These are phyloP conservation scores for Pogonus chalceus DNA, from an alignment of 1,140 invertebrate species.

Conservation along the genomic window DNA sequence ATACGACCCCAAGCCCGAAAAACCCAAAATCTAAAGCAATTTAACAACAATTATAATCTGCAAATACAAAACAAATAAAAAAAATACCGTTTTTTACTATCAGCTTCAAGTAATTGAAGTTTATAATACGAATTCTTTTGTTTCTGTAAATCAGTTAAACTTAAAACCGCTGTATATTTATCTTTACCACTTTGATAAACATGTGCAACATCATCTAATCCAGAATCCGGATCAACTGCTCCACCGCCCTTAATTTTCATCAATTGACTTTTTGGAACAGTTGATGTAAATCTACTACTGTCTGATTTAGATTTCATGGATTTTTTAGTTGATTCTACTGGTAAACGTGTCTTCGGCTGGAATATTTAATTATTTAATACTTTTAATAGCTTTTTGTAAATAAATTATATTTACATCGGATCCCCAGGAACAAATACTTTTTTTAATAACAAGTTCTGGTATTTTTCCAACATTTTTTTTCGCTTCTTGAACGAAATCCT, in stretches of 20 bases:
- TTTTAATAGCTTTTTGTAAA: not conserved
- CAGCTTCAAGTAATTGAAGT: slow-evolving; percentile 76
- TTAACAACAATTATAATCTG: not conserved
- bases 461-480: slow-evolving; percentile 44
- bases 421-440: slow-evolving; percentile 73
- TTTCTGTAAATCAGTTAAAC: slow-evolving; percentile 72
- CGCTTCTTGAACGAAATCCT: slow-evolving; percentile 66
- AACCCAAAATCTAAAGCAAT: slow-evolving; percentile 56
- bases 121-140: slow-evolving; percentile 95
- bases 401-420: slow-evolving; percentile 49
- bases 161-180: slow-evolving; percentile 71
- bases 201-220: slow-evolving; percentile 68
- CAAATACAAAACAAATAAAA: slow-evolving; percentile 18
- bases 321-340: slow-evolving; percentile 35
- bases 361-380: slow-evolving; percentile 13
- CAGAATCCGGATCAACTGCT: slow-evolving; percentile 84
- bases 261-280: slow-evolving; percentile 54
- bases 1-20: slow-evolving; percentile 93
- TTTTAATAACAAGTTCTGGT: slow-evolving; percentile 54
- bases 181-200: slow-evolving; percentile 54
- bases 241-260: slow-evolving; percentile 78
- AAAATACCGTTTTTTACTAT: slow-evolving; percentile 50
- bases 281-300: slow-evolving; percentile 58
- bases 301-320: slow-evolving; percentile 45
- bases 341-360: slow-evolving; percentile 44